Base-by-base conservation (phyloP, 2,888 invertebrate species). In the Euplagia quadripunctaria region DNA sequence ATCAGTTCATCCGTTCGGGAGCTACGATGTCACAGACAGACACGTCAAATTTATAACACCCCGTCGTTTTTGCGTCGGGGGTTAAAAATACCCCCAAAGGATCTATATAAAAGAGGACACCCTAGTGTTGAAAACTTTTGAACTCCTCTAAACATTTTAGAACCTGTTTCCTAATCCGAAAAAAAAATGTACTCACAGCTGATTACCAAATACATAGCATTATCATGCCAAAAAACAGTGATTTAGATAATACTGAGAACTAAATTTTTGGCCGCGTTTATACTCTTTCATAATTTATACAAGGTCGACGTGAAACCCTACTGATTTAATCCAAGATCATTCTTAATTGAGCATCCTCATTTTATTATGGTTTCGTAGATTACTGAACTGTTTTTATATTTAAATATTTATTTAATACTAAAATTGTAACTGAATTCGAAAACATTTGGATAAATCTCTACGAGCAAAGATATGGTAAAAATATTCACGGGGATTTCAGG, bases 281-380 rank as follows among this genome's bases (percentile, higher is more conserved):
- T 64, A 66, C 73, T 78, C 71, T 71, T 73, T 78, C 74, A 72
- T 68, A 66, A 74, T 75, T 77, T 65, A 68, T 61, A 75, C 74
- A 77, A 85, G 78, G 78, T 81, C 73, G 64, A 65, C 70, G 31
- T 68, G 82, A 82, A 83, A 71, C 84, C 80, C 70, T 76, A 77
- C 65, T 46, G 42, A 70, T 74, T 70, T 76, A 80, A 83, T 82
- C 77, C 78, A 74, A 82, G 46, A n/a, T 82, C 9, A 72, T 52
- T 17, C 46, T 61, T 61, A 49, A 46, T 58, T 46, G 12, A 9
- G 43, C 42, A n/a, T 9, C 64, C 16, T 64, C 11, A n/a, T 43
- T 64, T n/a, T 42, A 64, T 42, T 42, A 64, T 46, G 17, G 65
- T 66, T 64, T 64, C 64, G 42, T 64, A 64, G n/a, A 31, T 61